A percentile compares a stretch with the other conserved stretches of the same genome.
phyloP scores from a whole-genome alignment of 2,113 vertebrate genomes.

The Trogon surrucura region DNA sequence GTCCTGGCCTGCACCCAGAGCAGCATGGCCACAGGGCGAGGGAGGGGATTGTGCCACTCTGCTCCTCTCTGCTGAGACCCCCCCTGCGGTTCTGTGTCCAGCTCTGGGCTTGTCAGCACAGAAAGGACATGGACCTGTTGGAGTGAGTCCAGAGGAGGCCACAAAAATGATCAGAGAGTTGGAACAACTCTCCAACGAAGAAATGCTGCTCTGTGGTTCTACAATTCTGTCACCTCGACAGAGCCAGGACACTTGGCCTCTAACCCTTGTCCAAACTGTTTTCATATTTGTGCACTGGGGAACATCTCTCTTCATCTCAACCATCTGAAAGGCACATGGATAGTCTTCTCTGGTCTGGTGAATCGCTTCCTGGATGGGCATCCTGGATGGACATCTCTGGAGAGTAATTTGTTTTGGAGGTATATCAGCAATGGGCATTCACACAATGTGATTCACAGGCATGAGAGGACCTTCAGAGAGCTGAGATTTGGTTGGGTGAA shows the following conservation, averaged over 20 bases:
- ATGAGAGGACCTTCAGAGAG: neutral
- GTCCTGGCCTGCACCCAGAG: neutral
- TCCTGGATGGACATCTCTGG: neutral
- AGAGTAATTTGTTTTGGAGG: neutral
- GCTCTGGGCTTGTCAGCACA: neutral
- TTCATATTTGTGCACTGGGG: neutral
- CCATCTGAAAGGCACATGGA: neutral
- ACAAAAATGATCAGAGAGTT: neutral
- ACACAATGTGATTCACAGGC: neutral
- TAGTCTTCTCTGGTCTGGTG: neutral
- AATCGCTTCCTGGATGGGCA: no score
- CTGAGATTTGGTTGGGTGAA: neutral
- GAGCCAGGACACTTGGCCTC: neutral
- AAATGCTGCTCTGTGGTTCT: no score
- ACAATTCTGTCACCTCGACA: neutral
- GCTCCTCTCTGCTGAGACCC: neutral
- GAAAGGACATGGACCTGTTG: neutral
- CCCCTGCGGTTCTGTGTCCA: no score
- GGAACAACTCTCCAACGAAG: neutral
- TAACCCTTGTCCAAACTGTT: neutral
- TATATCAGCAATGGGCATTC: neutral
- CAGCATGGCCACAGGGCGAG: neutral
- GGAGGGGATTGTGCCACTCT: neutral
- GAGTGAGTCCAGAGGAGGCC: neutral
- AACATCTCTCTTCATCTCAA: neutral